phyloP scores from a whole-genome alignment of 2,113 vertebrate genomes.

The Barbus barbus region DNA sequence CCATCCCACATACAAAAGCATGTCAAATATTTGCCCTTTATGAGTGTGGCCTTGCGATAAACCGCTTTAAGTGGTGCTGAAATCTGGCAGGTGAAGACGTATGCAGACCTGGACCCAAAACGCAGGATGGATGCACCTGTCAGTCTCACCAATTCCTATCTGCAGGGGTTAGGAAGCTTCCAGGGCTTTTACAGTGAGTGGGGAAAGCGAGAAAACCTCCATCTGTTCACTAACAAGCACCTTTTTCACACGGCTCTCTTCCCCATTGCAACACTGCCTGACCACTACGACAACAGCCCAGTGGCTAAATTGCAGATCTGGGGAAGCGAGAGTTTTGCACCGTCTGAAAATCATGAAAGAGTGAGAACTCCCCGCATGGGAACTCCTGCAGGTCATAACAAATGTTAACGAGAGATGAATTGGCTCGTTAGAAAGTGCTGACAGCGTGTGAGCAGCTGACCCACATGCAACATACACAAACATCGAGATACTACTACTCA shows the following conservation, averaged over 20 bases:
- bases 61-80: neutral
- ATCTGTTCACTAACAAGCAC: neutral
- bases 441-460: slow-evolving; percentile 15
- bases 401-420: slow-evolving; percentile 30
- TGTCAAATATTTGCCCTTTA: slow-evolving; percentile 21
- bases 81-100: neutral
- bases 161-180: slow-evolving; percentile 10
- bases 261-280: neutral
- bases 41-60: neutral
- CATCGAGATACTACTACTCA: neutral
- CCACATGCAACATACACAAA: neutral
- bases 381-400: slow-evolving; percentile 38
- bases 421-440: slow-evolving; percentile 30
- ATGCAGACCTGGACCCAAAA: neutral
- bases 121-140: slow-evolving; percentile 10
- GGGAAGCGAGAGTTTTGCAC: neutral
- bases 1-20: neutral
- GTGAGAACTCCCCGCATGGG: neutral
- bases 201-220: neutral
- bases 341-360: neutral
- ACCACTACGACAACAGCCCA: neutral
- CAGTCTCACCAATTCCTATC: neutral
- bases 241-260: neutral
- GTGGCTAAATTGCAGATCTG: neutral
- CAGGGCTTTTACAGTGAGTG: neutral